Evolutionary conservation across 2,888 invertebrate species (phyloP), one percentile per base, ranked within the genome.

Genomic region (Petrophora chlorosata): DNA sequence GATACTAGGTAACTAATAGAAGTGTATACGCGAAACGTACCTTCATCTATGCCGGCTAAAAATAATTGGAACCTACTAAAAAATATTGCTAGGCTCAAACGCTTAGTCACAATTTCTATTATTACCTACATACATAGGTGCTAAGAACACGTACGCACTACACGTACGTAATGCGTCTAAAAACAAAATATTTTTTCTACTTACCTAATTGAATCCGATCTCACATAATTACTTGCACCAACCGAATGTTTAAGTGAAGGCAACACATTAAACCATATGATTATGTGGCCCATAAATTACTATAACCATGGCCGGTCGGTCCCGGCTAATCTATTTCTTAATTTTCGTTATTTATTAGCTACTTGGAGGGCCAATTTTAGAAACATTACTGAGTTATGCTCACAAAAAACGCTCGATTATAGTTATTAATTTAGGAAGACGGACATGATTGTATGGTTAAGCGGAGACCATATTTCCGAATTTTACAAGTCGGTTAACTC

Each of bases 221-320:
- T n/a, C n/a, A n/a, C n/a, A n/a, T n/a, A n/a, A 50, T 66, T 62
- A 61, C 56, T 60, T 56, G 43, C 25, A 25, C 55, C 47, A 59
- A 59, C 55, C 53, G 59, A 63, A 64, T 64, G 63, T 58, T 63
- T 63, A 53, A 53, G 53, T 55, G 57, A 46, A 53, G 53, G 59
- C 56, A 43, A 59, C 55, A 65, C 61, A 61, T 52, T 42, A 39
- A 41, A 47, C 28, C 44, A 17, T 35, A 41, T 47, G 12, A 73
- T 75, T 73, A 73, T 61, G 53, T 43, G 44, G 42, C 34, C 61
- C 70, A 73, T 76, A 75, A 73, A 73, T 73, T 66, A 68, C 48
- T 48, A 47, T 60, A 66, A 70, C 65, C 63, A 73, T 67, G 59
- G 52, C 57, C 61, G 62, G 63, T 34, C 23, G 42, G 35, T 16